Evolutionary conservation across 1,140 invertebrate species (phyloP).

Genomic region (Tenebrio molitor): DNA sequence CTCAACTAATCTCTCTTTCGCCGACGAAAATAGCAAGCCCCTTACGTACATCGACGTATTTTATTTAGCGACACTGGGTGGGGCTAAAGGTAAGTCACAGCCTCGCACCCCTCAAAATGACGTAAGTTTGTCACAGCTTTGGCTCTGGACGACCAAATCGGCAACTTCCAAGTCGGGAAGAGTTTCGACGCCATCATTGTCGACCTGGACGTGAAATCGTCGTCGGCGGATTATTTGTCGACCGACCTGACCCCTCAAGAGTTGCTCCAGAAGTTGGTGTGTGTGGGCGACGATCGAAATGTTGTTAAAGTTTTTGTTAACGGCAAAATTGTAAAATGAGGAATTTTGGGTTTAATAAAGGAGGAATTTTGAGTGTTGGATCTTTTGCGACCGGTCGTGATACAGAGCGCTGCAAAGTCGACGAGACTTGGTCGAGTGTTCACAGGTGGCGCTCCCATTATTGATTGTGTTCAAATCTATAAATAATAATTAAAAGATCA

Average conservation of each 20-base stretch:
- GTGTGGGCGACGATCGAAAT: conserved; percentile 88
- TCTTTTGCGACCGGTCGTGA: neutral
- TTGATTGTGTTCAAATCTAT: no score
- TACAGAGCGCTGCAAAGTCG: neutral
- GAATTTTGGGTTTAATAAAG: neutral
- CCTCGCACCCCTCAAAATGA: neutral
- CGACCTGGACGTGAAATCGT: conserved; percentile 67
- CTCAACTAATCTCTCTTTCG: conserved; percentile 76
- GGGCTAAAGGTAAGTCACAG: conserved; percentile 78
- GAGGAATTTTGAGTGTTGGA: neutral
- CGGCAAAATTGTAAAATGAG: conserved; percentile 74
- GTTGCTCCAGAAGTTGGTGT: conserved; percentile 85
- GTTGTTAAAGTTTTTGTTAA: conserved; percentile 82
- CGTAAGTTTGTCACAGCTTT: conserved; percentile 73
- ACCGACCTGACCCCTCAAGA: conserved; percentile 69
- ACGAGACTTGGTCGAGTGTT: neutral
- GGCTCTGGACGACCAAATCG: conserved; percentile 78
- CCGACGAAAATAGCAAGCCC: conserved; percentile 68
- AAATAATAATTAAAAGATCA: no score
- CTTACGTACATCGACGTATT: conserved; percentile 85
- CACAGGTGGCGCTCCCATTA: no score
- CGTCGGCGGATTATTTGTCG: conserved; percentile 62
- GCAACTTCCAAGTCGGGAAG: conserved; percentile 85
- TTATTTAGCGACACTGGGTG: conserved; percentile 87
- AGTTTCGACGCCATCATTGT: conserved; percentile 88